Conservation (phyloP, 2,888 invertebrate genomes). For the Nymphalis polychloros region DNA sequence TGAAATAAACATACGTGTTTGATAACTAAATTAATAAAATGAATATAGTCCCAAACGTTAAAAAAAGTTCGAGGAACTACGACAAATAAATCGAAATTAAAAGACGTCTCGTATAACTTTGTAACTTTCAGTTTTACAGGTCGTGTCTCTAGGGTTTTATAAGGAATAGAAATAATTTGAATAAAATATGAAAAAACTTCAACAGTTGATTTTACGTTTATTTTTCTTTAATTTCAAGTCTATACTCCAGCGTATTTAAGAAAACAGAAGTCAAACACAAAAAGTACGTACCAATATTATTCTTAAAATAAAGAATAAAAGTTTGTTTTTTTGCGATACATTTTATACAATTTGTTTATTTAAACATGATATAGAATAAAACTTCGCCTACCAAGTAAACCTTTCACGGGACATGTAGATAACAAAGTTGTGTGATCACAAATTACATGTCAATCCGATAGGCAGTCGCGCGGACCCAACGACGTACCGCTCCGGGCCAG, state of each 20-base stretch:
- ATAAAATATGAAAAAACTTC: constrained; percentile 9
- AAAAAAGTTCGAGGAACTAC: constrained; percentile 19
- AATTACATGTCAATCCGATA: constrained; percentile 74
- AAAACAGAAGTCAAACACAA: background rate
- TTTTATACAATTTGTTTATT: background rate
- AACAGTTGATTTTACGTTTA: background rate
- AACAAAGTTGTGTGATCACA: constrained; percentile 55
- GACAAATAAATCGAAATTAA: constrained; percentile 12
- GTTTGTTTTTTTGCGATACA: background rate
- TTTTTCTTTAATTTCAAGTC: background rate
- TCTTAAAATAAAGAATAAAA: no score
- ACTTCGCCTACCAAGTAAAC: background rate
- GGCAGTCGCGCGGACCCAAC: constrained; percentile 59
- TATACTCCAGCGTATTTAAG: background rate
- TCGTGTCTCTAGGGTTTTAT: background rate
- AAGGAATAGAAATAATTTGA: constrained; percentile 3
- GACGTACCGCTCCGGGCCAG: constrained; percentile 51
- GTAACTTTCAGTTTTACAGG: constrained; percentile 3
- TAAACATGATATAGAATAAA: background rate
- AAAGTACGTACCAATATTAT: no score
- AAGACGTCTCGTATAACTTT: background rate
- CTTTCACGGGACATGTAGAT: constrained; percentile 31
- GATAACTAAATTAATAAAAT: constrained; percentile 30
- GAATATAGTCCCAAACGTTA: constrained; percentile 13
- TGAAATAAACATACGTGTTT: constrained; percentile 41